These are phyloP conservation scores for Chrysochloris asiatica DNA, from an alignment of 2,113 vertebrate species.

Conservation along the genomic window DNA sequence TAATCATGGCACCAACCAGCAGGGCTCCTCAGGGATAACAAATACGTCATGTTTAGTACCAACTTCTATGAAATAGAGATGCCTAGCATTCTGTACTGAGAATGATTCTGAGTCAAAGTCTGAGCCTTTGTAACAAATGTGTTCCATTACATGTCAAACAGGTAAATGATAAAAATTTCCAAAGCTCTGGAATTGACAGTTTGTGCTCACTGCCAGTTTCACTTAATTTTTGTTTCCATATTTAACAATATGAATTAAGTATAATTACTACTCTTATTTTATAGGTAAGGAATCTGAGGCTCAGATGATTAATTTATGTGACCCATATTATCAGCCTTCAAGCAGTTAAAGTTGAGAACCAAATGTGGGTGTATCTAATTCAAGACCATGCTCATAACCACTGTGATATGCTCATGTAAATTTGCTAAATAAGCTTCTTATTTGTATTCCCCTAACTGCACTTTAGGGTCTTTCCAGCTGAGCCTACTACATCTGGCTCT, in stretches of 20 bases:
- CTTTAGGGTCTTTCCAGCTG: neutral
- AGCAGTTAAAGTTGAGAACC: neutral
- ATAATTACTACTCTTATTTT: neutral
- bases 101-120: neutral
- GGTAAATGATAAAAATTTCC: neutral
- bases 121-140: neutral
- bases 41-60: neutral
- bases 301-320: neutral
- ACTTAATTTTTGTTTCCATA: neutral
- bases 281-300: constrained; percentile 6
- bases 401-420: neutral
- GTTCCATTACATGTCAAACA: neutral
- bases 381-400: neutral
- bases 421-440: neutral
- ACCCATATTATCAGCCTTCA: neutral
- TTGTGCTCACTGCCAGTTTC: neutral
- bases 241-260: neutral
- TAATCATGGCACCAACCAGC: neutral
- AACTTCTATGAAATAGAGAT: neutral
- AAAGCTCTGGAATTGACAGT: neutral
- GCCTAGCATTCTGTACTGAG: neutral
- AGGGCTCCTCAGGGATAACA: too few species aligned
- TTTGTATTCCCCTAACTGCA: neutral
- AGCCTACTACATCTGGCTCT: neutral
- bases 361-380: neutral